Base-by-base conservation (phyloP, 1,140 invertebrate genomes). In the Rhopalosiphum maidis region DNA sequence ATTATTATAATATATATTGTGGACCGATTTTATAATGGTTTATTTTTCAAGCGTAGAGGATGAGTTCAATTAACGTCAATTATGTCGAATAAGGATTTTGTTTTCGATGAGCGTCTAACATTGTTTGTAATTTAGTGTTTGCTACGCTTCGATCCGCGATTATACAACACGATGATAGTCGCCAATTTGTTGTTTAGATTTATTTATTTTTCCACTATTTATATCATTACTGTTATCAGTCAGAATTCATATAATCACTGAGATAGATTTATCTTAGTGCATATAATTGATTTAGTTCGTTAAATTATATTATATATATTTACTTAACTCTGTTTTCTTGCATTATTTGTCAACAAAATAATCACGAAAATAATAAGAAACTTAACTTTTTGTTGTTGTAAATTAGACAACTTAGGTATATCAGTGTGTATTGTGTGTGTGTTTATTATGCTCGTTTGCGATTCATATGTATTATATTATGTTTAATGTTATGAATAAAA, bases 41-140 rank as follows among this genome's bases (percentile, higher is more conserved):
- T 85, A 43, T 85, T 85, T 48, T 91, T 82, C 46, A 91, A n/a
- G 68, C 15, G 41, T n/a, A 37, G 60, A 92, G 90, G 77, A 92
- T 92, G 90, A 83, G 43, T 30, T 35, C 90, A 92, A 83, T 83
- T 83, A 83, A 82, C 68, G 90, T 82, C 77, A 83, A 92, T 92
- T 48, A 83, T 68, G 89, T 90, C 51, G 37, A 68, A 60, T 43
- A 43, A 90, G 54, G 89, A 68, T 90, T 90, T 90, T 90, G 41
- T 90, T 89, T 89, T 55, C 87, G 87, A 89, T 89, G 35, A 89
- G n/a, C 35, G 51, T 86, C 43, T 25, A 86, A 86, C 43, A 30
- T 43, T 86, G 41, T 86, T 86, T 86, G 85, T 46, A 46, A 77
- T 77, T 77, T n/a, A 15, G 60, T 77, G 60, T 77, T 77, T 18